These are phyloP conservation scores for Beroe forskalii DNA, from an alignment of 37 sponge, comb jelly and placozoan species.

Conservation along the genomic window DNA sequence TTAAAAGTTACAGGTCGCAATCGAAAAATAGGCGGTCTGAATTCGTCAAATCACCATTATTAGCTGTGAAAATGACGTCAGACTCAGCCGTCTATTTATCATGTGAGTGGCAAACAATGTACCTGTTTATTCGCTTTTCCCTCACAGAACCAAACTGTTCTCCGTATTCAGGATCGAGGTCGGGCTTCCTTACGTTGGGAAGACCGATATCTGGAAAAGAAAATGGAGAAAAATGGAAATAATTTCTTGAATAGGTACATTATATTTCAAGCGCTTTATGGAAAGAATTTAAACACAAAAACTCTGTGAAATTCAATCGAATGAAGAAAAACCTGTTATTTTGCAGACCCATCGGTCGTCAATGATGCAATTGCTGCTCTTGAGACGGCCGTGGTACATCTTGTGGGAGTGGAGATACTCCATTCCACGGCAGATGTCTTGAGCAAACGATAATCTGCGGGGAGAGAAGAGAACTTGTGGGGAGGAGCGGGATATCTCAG, in stretches of 20 bases:
- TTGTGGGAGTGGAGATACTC: constrained; percentile 75
- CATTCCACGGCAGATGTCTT: constrained; percentile 85
- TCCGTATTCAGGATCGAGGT: neutral
- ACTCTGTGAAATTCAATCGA: neutral
- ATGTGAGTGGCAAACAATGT: too few species aligned
- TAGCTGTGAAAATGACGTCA: too few species aligned
- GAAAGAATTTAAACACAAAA: too few species aligned
- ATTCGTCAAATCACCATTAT: too few species aligned
- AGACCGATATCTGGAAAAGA: constrained; percentile 20
- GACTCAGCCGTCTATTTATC: too few species aligned
- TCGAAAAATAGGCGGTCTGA: too few species aligned
- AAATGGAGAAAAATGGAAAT: too few species aligned
- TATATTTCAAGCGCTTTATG: too few species aligned
- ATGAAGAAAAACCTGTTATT: constrained; percentile 72
- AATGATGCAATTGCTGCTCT: constrained; percentile 85
- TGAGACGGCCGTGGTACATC: constrained; percentile 76
- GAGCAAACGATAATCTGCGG: constrained; percentile 78
- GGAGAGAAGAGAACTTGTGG: too few species aligned
- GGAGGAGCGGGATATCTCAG: too few species aligned
- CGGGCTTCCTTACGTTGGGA: constrained; percentile 4
- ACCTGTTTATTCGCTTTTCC: constrained; percentile 45
- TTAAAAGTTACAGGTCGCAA: too few species aligned
- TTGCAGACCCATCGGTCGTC: constrained; percentile 92
- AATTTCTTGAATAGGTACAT: too few species aligned
- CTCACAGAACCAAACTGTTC: constrained; percentile 12